Percentiles rank a stretch among this genome's conserved stretches.
Conservation (phyloP, 2,888 invertebrate species). For the Bugula neritina region DNA sequence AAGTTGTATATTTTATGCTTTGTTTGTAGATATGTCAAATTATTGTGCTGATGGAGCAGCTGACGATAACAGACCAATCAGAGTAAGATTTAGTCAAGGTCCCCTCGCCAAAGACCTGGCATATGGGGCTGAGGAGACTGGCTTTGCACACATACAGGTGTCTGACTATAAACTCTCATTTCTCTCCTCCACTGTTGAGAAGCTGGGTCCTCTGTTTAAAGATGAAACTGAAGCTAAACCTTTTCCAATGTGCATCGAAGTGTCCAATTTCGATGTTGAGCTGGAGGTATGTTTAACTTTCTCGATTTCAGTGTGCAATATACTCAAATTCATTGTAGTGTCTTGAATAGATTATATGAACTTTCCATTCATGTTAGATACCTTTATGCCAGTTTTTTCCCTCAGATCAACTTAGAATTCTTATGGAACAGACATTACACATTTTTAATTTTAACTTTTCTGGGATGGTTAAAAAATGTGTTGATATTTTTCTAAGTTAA, state of each 20-base stretch:
- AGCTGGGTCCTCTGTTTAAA: conserved; percentile 75
- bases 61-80: not conserved
- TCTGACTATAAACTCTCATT: conserved; percentile 43
- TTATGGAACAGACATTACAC: no score
- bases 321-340: no score
- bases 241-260: conserved; percentile 63
- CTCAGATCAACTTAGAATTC: no score
- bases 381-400: no score
- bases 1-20: no score
- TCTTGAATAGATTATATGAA: no score
- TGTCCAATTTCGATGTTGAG: conserved; percentile 36
- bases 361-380: not conserved
- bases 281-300: conserved; percentile 35
- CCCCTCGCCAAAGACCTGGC: conserved; percentile 31
- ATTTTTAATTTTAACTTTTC: no score
- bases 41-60: not conserved
- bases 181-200: conserved; percentile 76
- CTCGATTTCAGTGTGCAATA: no score
- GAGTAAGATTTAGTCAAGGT: conserved; percentile 27
- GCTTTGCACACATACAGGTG: conserved; percentile 36
- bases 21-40: conserved; percentile 7
- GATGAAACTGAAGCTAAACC: conserved; percentile 77
- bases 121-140: conserved; percentile 41
- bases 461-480: no score
- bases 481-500: no score